phyloP scores from a whole-genome alignment of 2,113 vertebrate species.

The Neolamprologus ventralis region DNA sequence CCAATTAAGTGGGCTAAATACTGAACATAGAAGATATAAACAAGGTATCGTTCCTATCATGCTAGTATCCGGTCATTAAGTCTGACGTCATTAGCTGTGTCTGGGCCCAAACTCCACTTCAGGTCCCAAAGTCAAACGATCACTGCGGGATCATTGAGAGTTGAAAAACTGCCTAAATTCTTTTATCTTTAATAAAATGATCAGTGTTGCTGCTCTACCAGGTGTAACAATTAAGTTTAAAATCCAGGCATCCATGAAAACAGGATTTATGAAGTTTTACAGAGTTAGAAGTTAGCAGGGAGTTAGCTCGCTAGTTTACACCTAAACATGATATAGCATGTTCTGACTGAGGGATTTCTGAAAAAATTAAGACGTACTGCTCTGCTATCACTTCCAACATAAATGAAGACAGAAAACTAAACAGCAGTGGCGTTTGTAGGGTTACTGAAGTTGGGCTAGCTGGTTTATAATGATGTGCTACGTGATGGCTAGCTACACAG shows the following conservation, averaged over 20 bases:
- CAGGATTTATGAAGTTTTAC: background rate
- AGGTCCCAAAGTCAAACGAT: background rate
- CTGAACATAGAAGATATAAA: background rate
- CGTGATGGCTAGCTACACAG: background rate
- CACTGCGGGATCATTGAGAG: background rate
- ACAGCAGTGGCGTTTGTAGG: rapidly evolving
- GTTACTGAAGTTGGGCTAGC: background rate
- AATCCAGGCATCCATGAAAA: background rate
- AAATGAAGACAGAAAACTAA: background rate
- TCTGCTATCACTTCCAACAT: background rate
- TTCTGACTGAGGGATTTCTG: background rate
- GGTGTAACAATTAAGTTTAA: background rate
- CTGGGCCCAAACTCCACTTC: background rate
- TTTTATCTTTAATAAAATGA: background rate
- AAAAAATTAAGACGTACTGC: rapidly evolving
- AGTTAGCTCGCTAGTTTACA: background rate
- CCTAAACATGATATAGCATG: background rate
- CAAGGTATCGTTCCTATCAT: background rate
- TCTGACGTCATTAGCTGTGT: background rate
- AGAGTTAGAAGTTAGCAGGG: background rate
- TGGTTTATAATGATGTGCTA: background rate
- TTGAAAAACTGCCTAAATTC: background rate
- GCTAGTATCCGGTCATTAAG: background rate
- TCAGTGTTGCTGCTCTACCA: background rate
- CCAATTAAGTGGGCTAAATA: background rate